Percentiles rank a stretch among this genome's conserved stretches.
phyloP scores from a whole-genome alignment of 2,888 invertebrate species.

The Chydorus sphaericus region DNA sequence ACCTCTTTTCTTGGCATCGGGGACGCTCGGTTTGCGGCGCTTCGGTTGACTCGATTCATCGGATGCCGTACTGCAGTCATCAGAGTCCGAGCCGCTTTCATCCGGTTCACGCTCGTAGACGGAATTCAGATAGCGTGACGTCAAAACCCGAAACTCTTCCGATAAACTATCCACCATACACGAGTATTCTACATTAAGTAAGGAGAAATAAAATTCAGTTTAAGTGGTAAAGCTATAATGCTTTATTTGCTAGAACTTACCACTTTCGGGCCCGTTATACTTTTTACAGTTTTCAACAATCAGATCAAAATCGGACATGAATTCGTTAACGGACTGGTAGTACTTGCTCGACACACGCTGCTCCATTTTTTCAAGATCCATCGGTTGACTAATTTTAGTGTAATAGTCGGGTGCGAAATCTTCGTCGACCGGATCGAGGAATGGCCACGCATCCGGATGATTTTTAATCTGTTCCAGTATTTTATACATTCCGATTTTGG shows the following conservation, averaged over 20 bases:
- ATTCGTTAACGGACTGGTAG: slow-evolving; percentile 62
- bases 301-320: slow-evolving; percentile 73
- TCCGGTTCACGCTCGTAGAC: background rate
- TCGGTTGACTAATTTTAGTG: slow-evolving; percentile 50
- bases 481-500: slow-evolving; percentile 76
- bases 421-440: slow-evolving; percentile 82
- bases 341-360: slow-evolving; percentile 66
- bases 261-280: slow-evolving; percentile 86
- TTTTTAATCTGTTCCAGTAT: slow-evolving; percentile 72
- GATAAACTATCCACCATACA: slow-evolving; percentile 73
- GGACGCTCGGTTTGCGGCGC: background rate
- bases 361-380: slow-evolving; percentile 79
- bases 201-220: no score
- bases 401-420: slow-evolving; percentile 74
- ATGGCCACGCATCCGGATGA: slow-evolving; percentile 88
- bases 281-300: slow-evolving; percentile 84
- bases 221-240: no score
- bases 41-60: background rate
- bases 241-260: slow-evolving; percentile 34
- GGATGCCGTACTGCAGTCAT: background rate
- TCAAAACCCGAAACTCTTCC: slow-evolving; percentile 55
- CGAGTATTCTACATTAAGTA: slow-evolving; percentile 83
- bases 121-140: slow-evolving; percentile 28
- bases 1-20: background rate
- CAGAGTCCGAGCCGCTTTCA: background rate